Base-by-base conservation (phyloP, 2,888 invertebrate genomes). In the Parnassius smintheus region DNA sequence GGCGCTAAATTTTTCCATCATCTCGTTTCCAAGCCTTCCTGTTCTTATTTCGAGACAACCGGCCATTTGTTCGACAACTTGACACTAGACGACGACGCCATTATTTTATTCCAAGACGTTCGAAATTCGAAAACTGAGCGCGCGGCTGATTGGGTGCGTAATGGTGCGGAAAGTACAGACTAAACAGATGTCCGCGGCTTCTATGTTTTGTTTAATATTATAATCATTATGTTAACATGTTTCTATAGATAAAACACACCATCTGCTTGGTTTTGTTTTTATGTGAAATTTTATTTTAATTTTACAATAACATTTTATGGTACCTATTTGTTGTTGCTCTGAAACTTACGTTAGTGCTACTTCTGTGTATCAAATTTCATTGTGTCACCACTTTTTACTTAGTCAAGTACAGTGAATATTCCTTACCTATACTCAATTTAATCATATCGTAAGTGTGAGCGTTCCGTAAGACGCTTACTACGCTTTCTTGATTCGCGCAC, bases 111-210 rank as follows among this genome's bases (percentile, higher is more conserved):
- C 71, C 68, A 66, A 73, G 74, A 77, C 73, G 82, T 86, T 85
- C 83, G 78, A 82, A 85, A 80, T 83, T 83, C 79, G 78, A 87
- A 86, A 85, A 85, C 82, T 81, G 80, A 80, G 76, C 73, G 80
- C 80, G 76, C 85, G 78, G 75, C 75, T 83, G 79, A 85, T 80
- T 82, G 81, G 74, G 81, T 77, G 79, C 75, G 72, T 83, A 86
- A 89, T 89, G 89, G 79, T 78, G 78, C 75, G 87, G 85, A 86
- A 89, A 83, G 81, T 80, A 85, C 85, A 88, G 86, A 86, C 83
- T 85, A 87, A 82, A 83, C 83, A 86, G 85, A 81, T 85, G 83
- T 78, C 76, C 75, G 67, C 67, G 65, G 68, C 70, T 73, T 74
- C 71, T 64, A 56, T 46, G 60, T 59, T 45, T 58, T 62, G 25